Base-by-base conservation (phyloP, 2,113 vertebrate species). In the Nannobrachium achirus region DNA sequence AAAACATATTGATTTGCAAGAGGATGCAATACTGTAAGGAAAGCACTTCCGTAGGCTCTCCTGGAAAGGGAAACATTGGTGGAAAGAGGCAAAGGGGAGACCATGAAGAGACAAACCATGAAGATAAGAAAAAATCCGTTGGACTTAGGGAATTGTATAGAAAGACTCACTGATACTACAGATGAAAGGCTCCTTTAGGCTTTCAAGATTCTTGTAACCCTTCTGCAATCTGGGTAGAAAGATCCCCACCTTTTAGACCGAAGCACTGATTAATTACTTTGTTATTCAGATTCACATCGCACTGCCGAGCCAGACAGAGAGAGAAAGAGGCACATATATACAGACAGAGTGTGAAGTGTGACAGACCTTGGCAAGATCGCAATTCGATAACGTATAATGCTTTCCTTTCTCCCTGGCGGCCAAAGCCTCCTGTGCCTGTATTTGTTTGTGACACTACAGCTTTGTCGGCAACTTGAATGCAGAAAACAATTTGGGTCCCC, bases 371-470 rank as follows among this genome's bases (percentile, higher is more conserved):
- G 81, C 76, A 63, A 73, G 69, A 85, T 59, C 63, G 69, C 84
- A 77, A 16, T 58, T 84, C 69, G 85, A 80, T 84, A 79, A 88
- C 80, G 86, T 58, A 86, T 59, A 63, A 83, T 80, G 70, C 84
- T 88, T 85, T 78, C 52, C 59, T 72, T 83, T 75, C 75, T 69
- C 73, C 73, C 66, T 50, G 51, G 41, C 16, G 56, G 72, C 75
- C 84, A 81, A 75, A 33, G 3, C 77, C 66, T 69, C 58, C 19
- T 16, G 19, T 63, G 79, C 55, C 61, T 88, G 50, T 53, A 76
- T 83, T 75, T 87, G 25, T 85, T 73, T 74, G 79, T 67, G 41
- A 63, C 53, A 53, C 48, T 41, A 18, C 57, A 18, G 56, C 59
- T 25, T 42, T 59, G 14, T 13, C 48, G 15, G 69, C 75, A 19